Percentiles rank a stretch among this genome's conserved stretches.
Conservation (phyloP, 1,140 invertebrate genomes). For the Formica exsecta region DNA sequence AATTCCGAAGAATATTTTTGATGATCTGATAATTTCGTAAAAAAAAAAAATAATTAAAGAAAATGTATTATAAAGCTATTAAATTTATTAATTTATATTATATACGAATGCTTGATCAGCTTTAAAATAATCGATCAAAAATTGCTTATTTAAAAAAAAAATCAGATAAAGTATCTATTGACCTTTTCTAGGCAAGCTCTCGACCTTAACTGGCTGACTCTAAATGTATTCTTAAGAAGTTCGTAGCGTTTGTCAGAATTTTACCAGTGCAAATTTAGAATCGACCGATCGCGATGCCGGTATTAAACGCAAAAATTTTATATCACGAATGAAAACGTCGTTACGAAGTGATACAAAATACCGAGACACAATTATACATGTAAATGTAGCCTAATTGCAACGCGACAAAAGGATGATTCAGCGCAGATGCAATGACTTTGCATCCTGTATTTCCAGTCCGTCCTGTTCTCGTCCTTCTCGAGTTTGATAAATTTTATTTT, state of each 20-base stretch:
- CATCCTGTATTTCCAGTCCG: background rate
- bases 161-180: background rate
- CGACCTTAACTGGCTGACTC: background rate
- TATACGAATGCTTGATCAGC: background rate
- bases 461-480: background rate
- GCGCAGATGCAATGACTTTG: background rate
- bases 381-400: conserved; percentile 31
- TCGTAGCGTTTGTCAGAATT: conserved; percentile 8
- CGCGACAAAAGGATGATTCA: conserved; percentile 28
- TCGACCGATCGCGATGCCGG: conserved; percentile 16
- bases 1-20: background rate
- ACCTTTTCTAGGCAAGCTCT: background rate
- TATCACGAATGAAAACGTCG: conserved; percentile 28
- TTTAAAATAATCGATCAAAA: background rate
- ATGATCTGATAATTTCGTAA: background rate
- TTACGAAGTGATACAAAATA: conserved; percentile 18
- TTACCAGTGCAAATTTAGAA: conserved; percentile 32
- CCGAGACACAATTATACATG: conserved; percentile 30
- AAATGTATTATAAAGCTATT: background rate
- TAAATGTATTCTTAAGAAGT: background rate
- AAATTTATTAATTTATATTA: background rate
- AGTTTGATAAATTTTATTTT: conserved; percentile 19
- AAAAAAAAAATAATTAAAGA: background rate
- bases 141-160: background rate
- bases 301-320: conserved; percentile 20